These are phyloP conservation scores for Pheosia gnoma DNA, from an alignment of 2,888 invertebrate genomes.

Conservation along the genomic window DNA sequence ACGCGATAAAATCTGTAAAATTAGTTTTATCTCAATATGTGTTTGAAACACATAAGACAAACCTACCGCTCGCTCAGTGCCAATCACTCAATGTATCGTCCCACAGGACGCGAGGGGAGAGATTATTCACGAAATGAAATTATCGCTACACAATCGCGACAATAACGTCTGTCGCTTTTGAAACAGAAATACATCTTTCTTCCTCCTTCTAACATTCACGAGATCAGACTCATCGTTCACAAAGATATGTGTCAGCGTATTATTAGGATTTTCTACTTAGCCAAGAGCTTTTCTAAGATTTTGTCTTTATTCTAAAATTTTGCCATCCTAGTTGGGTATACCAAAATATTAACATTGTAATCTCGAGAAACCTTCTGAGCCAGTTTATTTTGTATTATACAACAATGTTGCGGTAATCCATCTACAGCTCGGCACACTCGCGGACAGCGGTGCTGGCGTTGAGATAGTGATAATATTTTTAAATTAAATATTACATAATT, in stretches of 20 bases:
- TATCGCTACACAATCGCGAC: conserved; percentile 27
- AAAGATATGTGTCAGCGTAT: too few species aligned
- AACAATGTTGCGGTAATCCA: conserved; percentile 38
- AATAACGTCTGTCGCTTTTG: too few species aligned
- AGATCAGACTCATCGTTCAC: too few species aligned
- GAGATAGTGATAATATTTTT: not conserved
- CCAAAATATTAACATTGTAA: conserved; percentile 5
- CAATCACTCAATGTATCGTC: conserved; percentile 13
- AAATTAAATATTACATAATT: not conserved
- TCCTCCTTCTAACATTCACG: too few species aligned
- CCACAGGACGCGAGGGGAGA: conserved; percentile 26
- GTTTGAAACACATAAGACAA: too few species aligned
- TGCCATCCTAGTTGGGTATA: not conserved
- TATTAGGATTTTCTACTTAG: not conserved
- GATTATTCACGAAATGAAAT: conserved; percentile 46
- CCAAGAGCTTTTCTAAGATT: not conserved
- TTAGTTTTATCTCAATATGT: too few species aligned
- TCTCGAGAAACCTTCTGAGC: not conserved
- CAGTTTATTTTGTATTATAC: conserved; percentile 11
- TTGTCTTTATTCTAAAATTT: not conserved
- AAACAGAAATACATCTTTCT: too few species aligned
- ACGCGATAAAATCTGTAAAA: too few species aligned
- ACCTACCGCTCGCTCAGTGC: too few species aligned
- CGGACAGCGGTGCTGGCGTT: conserved; percentile 29
- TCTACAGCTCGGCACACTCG: conserved; percentile 26